Evolutionary conservation across 2,888 invertebrate genomes (phyloP), one percentile per base, ranked within the genome.

Genomic region (Amiota mariae): DNA sequence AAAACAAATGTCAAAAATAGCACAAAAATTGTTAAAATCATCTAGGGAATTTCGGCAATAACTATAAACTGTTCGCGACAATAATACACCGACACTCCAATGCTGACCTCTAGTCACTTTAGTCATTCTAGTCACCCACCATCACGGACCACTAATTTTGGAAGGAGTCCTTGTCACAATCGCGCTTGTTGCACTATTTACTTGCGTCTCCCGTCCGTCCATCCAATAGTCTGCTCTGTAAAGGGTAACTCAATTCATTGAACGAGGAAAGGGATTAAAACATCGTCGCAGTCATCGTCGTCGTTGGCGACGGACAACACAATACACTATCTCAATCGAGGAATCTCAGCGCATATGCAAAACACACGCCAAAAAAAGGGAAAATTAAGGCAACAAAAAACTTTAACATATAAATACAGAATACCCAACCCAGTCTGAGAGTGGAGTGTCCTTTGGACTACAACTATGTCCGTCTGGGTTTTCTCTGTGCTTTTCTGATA

Each of bases 41-140:
- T 85, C 82, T 80, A 76, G 85, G 84, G 84, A 84, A 84, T 85
- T 84, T 83, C 78, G 79, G 78, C 83, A 85, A 85, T 83, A 83
- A 83, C 83, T 83, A 85, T 85, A 85, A 83, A 83, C 82, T 85
- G 80, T 81, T 76, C 51, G 59, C 59, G 18, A 59, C 54, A 51
- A 59, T 20, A 59, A 57, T 15, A 20, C 59, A n/a, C 1, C 18
- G 15, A 20, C 59, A 59, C 11, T 51, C 56, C 81, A 75, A 67
- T 72, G 78, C 73, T 49, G 54, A 70, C 67, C 54, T 12, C n/a
- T 8, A 51, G n/a, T n/a, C 54, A 12, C n/a, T 12, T 6, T 8
- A 51, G n/a, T n/a, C 54, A 12, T 6, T 11, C n/a, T 3, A 51
- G 70, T 56, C 36, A 72, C 75, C 72, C 72, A 72, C 70, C 48